Base-by-base conservation (phyloP, 2,888 invertebrate genomes). In the Bibio marci region DNA sequence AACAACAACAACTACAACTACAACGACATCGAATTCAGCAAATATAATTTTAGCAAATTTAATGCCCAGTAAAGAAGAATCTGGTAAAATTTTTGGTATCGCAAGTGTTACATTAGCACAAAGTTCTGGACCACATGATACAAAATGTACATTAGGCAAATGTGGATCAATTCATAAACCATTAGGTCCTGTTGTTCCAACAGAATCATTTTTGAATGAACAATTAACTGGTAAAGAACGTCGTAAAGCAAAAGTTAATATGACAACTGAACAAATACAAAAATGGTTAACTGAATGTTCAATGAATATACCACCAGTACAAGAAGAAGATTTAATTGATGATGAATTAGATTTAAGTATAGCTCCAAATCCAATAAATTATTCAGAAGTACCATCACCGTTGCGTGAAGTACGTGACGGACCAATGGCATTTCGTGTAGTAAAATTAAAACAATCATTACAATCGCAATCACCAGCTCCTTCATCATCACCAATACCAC, bases 231-330 rank as follows among this genome's bases (percentile, higher is more conserved):
- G 59, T 41, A 62, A 62, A 43, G 62, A 62, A 37, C 55, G 53
- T 37, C 60, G 50, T 45, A 66, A 73, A 52, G 72, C 70, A 14
- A 71, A 73, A 50, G 73, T 76, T 0, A 76, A 76, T 49, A 74
- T 76, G 75, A 74, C 76, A 0, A 73, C 70, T 28, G 76, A 75
- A 49, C 73, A 74, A 54, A 76, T 76, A 32, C 74, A 76, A 46
- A 73, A 75, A 48, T 76, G 76, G 76, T 47, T 70, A 6, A 65
- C 65, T 41, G 70, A 70, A 46, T 69, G 69, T 46, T 67, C 66
- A 2, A 57, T 65, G 10, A 67, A 67, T 41, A 67, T 66, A 19
- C 57, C 58, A 40, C 57, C 58, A 40, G 39, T 39, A 14, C 59
- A 62, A 19, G 57, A 58, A 35, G 62, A 61, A 40, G 63, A 62